A percentile compares a stretch with the other conserved stretches of the same genome.
Evolutionary conservation across 1,140 invertebrate genomes (phyloP).

Genomic region (Cotesia typhae): DNA sequence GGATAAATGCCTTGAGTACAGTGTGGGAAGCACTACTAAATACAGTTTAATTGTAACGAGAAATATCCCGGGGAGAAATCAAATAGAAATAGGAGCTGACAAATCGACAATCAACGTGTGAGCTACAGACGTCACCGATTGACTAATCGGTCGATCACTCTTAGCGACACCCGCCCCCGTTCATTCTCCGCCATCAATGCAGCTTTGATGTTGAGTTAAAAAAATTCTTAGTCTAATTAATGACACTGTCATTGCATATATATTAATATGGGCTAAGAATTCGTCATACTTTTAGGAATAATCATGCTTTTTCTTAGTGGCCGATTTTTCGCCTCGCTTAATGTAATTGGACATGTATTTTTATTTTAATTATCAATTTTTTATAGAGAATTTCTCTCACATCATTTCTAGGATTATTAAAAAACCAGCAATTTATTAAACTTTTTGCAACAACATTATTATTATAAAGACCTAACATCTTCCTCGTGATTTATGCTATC

Average conservation of each 20-base stretch:
- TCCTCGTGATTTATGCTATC: slow-evolving; percentile 6
- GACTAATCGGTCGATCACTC: slow-evolving; percentile 36
- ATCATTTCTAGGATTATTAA: no score
- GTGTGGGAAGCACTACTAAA: slow-evolving; percentile 4
- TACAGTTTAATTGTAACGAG: slow-evolving; percentile 1
- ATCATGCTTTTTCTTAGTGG: background rate
- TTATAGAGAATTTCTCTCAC: no score
- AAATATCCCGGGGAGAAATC: background rate
- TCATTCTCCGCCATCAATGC: slow-evolving; percentile 24
- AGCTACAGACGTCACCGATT: slow-evolving; percentile 5
- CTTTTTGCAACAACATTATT: slow-evolving; percentile 3
- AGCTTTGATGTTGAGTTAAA: slow-evolving; percentile 22
- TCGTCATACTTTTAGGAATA: slow-evolving; percentile 26
- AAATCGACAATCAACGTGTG: slow-evolving; percentile 23
- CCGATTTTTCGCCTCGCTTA: background rate
- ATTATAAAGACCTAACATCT: background rate
- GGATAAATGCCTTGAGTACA: slow-evolving; percentile 1
- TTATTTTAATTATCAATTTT: no score
- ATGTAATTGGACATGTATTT: no score
- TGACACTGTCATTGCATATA: slow-evolving; percentile 12
- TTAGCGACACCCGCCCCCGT: slow-evolving; percentile 28
- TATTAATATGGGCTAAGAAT: slow-evolving; percentile 23
- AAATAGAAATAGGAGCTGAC: background rate
- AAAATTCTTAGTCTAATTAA: slow-evolving; percentile 39
- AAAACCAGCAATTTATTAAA: background rate